Base-by-base conservation (phyloP, 2,888 invertebrate genomes). In the Coelopa pilipes region DNA sequence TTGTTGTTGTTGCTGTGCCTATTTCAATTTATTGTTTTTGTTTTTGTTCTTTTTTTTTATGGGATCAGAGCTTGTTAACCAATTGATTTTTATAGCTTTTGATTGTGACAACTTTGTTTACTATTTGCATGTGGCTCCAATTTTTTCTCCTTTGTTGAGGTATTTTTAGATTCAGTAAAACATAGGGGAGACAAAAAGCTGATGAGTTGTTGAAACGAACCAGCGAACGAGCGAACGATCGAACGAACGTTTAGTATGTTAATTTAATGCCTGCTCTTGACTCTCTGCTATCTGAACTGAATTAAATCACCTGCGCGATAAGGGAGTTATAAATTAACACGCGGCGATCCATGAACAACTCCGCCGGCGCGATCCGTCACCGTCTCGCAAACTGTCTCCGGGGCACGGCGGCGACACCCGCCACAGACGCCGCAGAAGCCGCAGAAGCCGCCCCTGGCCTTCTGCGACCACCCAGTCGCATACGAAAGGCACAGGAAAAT, bases 61-160 rank as follows among this genome's bases (percentile, higher is more conserved):
- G 21, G 69, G 12, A 57, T 34, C 57, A 45, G 53, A 50, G 71
- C 63, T 65, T 70, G 55, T 71, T 65, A 65, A 71, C 55, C 63
- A 65, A 63, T 71, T 71, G 70, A 63, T 71, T 49, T 71, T 71
- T 71, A 71, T 71, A 3, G 70, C 62, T 53, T 53, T 63, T 45
- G 70, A 50, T 71, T 71, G 70, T 71, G 70, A 71, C 70, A 71
- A 62, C 70, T 62, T 24, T 53, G 55, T 55, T 46, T 21, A 34
- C 9, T 21, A 65, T 59, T 60, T 60, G 21, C 59, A 60, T 59
- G 45, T 17, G 69, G n/a, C 57, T 17, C 45, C 34, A 59, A 21
- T 47, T 60, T 70, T 60, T 19, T 19, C 24, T 34, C 15, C 24
- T 34, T 62, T 10, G 57, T 1, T n/a, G 11, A 55, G 12, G 4